Base-by-base conservation (phyloP, 2,888 invertebrate species). In the Petrolisthes cinctipes region DNA sequence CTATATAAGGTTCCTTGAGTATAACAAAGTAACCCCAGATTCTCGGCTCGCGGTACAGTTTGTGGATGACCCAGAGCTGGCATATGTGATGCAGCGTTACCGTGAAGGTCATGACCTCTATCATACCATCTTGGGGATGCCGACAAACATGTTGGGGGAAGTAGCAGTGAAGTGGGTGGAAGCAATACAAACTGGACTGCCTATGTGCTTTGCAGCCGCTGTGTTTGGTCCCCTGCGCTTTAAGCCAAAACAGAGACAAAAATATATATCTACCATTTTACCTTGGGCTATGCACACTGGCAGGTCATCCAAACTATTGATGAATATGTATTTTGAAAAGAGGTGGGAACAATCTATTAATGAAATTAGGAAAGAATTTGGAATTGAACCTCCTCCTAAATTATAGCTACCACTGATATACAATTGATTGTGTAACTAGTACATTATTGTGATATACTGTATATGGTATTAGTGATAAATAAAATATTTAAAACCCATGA, bases 101-200 rank as follows among this genome's bases (percentile, higher is more conserved):
- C 95, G 99, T 91, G 99, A 99, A 94, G 96, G 97, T 9, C 99
- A 99, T 93, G 99, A 99, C 94, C 94, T 99, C 91, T 95, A 97
- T 88, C 99, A 99, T 93, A 96, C 98, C 0, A 94, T 96, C 23
- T 94, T 99, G 73, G 95, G 95, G 91, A 98, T 99, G 97, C 98
- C 97, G 68, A 98, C 98, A 14, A 97, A 97, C 92, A 97, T 98
- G 97, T 93, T 98, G 66, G 95, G 95, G 83, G 95, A 99, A 95
- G 98, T 99, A 6, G 95, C 97, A 14, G 97, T 99, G 5, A 99
- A 99, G 94, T 99, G 99, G 98, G 95, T 99, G 82, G 99, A 99
- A 94, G 99, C 96, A 0, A 95, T 99, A 87, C 99, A 99, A 93
- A 97, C 96, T 14, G 96, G 95, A 83, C 94, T 99, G 54, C 99